Conservation (phyloP, 2,113 vertebrate species). For the Phalacrocorax pelagicus region DNA sequence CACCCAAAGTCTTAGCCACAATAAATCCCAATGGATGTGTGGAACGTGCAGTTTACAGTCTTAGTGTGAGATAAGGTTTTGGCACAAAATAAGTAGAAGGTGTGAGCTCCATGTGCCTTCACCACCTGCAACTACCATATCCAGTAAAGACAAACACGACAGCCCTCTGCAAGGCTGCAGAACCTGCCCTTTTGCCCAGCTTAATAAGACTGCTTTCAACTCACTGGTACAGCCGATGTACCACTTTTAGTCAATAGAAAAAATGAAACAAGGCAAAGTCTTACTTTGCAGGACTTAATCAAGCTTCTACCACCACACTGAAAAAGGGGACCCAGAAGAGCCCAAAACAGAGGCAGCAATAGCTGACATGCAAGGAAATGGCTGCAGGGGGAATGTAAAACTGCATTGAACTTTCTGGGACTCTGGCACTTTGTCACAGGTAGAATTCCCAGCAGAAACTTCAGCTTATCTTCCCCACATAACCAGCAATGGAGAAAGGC, state of each 20-base stretch:
- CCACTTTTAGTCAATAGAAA: neutral
- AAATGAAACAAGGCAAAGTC: neutral
- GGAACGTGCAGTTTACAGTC: rapidly evolving
- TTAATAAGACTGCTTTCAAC: neutral
- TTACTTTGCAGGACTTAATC: neutral
- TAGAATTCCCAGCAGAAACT: neutral
- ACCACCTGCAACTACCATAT: neutral
- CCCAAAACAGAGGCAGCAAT: neutral
- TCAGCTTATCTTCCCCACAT: neutral
- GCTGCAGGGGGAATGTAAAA: neutral
- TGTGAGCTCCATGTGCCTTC: neutral
- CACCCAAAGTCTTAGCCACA: neutral
- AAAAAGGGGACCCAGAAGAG: neutral
- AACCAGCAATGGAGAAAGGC: neutral
- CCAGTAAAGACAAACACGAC: neutral
- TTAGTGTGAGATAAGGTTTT: neutral
- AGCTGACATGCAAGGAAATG: rapidly evolving
- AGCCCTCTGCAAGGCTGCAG: neutral
- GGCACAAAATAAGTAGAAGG: neutral
- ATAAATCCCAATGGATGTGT: neutral
- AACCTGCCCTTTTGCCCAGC: neutral
- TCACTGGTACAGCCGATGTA: neutral
- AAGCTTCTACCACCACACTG: neutral
- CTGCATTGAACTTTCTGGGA: neutral
- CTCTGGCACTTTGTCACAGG: too few species aligned